These are phyloP conservation scores for Lobophora halterata DNA, from an alignment of 2,888 invertebrate species.

Conservation along the genomic window DNA sequence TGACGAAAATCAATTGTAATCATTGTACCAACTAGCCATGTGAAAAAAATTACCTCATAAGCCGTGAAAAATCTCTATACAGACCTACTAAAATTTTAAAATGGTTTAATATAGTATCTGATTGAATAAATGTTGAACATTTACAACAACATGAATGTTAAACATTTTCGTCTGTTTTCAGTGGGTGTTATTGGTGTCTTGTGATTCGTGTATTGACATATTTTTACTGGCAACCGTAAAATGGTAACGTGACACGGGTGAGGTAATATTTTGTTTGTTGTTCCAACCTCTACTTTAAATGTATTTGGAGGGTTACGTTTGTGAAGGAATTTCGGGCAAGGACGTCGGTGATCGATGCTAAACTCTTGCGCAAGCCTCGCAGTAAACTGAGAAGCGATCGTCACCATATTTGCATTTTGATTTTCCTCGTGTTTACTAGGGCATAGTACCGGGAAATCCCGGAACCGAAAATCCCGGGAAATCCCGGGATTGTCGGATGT, in stretches of 20 bases:
- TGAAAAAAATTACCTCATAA: conserved; percentile 19
- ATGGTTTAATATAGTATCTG: background rate
- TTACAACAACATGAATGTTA: background rate
- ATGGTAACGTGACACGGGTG: conserved; percentile 10
- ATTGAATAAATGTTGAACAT: background rate
- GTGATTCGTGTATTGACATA: conserved; percentile 10
- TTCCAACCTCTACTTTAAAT: conserved; percentile 9
- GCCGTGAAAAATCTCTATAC: conserved; percentile 3
- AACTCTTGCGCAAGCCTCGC: conserved; percentile 59
- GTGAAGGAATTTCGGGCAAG: conserved; percentile 72
- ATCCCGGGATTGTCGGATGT: too few relatives aligned
- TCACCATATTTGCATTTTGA: conserved; percentile 51
- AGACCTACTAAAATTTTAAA: too few relatives aligned
- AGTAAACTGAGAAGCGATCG: conserved; percentile 35
- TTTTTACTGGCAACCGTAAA: conserved; percentile 14
- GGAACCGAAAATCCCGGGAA: too few relatives aligned
- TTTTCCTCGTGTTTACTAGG: conserved; percentile 63
- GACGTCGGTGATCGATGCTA: conserved; percentile 63
- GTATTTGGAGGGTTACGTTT: conserved; percentile 36
- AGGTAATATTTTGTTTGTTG: conserved; percentile 16
- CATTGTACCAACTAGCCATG: conserved; percentile 13
- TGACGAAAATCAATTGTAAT: conserved; percentile 33
- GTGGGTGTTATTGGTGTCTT: conserved; percentile 1
- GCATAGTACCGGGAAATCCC: too few relatives aligned
- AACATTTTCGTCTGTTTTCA: conserved; percentile 1